Conservation (phyloP, 2,888 invertebrate genomes). For the Salpingus planirostris region DNA sequence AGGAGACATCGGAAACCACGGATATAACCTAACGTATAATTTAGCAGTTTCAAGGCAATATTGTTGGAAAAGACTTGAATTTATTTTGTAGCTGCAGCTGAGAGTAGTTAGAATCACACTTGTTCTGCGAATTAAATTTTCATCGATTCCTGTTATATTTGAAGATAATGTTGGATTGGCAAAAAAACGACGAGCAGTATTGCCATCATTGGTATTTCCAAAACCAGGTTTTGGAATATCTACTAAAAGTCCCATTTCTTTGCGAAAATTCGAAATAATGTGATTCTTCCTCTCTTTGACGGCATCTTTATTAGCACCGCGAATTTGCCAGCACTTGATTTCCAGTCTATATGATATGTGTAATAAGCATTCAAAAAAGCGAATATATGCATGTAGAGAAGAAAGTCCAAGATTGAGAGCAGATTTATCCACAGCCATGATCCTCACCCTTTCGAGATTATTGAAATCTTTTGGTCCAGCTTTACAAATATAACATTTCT, state of each 20-base stretch:
- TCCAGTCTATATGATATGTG: conserved; percentile 3
- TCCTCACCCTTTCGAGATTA: neutral
- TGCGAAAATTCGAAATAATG: conserved; percentile 8
- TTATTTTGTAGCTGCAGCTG: conserved; percentile 14
- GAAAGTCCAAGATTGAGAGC: conserved; percentile 11
- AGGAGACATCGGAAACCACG: conserved; percentile 27
- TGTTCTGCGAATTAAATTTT: conserved; percentile 7
- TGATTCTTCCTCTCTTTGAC: conserved; percentile 4
- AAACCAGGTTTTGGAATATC: conserved; percentile 21
- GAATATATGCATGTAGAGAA: conserved; percentile 13
- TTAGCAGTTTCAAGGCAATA: conserved; percentile 17
- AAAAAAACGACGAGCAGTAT: conserved; percentile 23
- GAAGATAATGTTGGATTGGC: conserved; percentile 12
- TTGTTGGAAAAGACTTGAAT: conserved; percentile 10
- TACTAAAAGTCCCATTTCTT: conserved; percentile 16
- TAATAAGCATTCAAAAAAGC: conserved; percentile 11
- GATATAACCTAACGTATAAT: conserved; percentile 15
- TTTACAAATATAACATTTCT: conserved; percentile 22
- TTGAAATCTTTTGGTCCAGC: neutral
- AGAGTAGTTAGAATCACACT: conserved; percentile 14
- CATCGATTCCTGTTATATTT: conserved; percentile 15
- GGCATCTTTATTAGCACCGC: conserved; percentile 2
- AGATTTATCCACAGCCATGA: neutral
- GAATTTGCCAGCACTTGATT: conserved; percentile 1
- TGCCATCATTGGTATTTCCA: conserved; percentile 23